Base-by-base conservation (phyloP, 2,113 vertebrate species). In the Herpetotheres cachinnans region DNA sequence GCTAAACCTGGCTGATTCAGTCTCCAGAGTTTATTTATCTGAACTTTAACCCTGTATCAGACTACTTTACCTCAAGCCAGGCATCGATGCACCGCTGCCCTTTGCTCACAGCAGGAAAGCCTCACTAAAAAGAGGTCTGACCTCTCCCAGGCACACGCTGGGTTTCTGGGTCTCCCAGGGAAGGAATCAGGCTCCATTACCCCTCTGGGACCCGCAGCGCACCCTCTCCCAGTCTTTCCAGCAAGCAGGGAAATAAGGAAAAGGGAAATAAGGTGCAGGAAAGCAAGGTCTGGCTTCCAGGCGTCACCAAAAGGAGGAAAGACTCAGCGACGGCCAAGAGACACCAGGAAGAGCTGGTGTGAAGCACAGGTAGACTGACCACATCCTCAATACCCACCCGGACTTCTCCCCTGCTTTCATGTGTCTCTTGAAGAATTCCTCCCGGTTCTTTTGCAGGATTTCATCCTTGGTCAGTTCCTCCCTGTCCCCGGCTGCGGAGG, bases 381-480 rank as follows among this genome's bases (percentile, higher is more conserved):
- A 0, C 0, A 1, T 7, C 27, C 27, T 44, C 9, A 4, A 17
- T 6, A 91, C 97, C 87, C 77, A 99, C 99, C 98, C 98, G 59
- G 97, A 89, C 88, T 99, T 99, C 59, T 99, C 99, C 69, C 82
- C 90, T 11, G 92, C 98, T 85, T 91, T 98, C 93, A 97, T 97
- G 54, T 97, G 98, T 90, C 98, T 99, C 95, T 98, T 99, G 95
- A 99, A 98, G 96, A 99, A 99, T 91, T 99, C 98, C 55, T 99
- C 99, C 21, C 98, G 97, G 34, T 99, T 99, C 95, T 98, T 99
- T 77, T 98, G 98, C 56, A 99, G 97, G 79, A 99, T 98, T 89
- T 99, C 99, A 70, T 99, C 99, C 71, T 98, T 95, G 59, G 98
- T 99, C 96, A 99, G 95, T 69, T 98, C 98, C 78, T 99, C 98